Base-by-base conservation (phyloP, 2,113 vertebrate species). In the Synchiropus splendidus region DNA sequence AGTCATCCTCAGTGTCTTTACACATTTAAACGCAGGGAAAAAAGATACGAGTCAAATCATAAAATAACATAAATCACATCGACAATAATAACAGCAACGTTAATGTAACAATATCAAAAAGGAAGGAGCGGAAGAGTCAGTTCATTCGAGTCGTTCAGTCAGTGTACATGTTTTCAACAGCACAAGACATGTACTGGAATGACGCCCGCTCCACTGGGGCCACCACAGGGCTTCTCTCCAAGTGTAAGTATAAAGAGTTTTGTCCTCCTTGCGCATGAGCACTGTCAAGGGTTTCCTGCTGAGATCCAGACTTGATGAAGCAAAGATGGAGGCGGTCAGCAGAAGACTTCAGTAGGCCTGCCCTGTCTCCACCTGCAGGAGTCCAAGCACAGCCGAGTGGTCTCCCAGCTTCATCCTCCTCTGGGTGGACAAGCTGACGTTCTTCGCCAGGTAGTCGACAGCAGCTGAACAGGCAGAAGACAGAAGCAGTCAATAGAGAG, bases 381-480 rank as follows among this genome's bases (percentile, higher is more conserved):
- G 89, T 33, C 95, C 95, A 75, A 99, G 87, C 44, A 99, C 95
- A 0, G 95, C 92, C 0, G 95, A 99, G 75, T 98, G 95, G 72
- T 99, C 95, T 12, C 90, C 92, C 0, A 99, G 88, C 73, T 99
- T 99, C 94, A 99, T 96, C 78, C 95, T 86, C 48, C 95, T 88
- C 85, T 98, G 95, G 38, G 93, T 94, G 64, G 92, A 94, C 72
- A 99, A 84, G 77, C 95, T 94, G 67, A 99, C 94, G 14, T 97
- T 99, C 84, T 99, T 99, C 71, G 95, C 91, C 88, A 99, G 81
- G 75, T 99, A 99, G 80, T 99, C 95, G 15, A 98, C 95, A 16
- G 95, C 95, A 13, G 89, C 95, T 94, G 16, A 13, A 14, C 3
- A 69, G 9, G 27, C 16, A 32, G 6, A 54, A 13, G 12, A 14